Conservation (phyloP, 2,113 vertebrate species). For the Eurystomus gularis region DNA sequence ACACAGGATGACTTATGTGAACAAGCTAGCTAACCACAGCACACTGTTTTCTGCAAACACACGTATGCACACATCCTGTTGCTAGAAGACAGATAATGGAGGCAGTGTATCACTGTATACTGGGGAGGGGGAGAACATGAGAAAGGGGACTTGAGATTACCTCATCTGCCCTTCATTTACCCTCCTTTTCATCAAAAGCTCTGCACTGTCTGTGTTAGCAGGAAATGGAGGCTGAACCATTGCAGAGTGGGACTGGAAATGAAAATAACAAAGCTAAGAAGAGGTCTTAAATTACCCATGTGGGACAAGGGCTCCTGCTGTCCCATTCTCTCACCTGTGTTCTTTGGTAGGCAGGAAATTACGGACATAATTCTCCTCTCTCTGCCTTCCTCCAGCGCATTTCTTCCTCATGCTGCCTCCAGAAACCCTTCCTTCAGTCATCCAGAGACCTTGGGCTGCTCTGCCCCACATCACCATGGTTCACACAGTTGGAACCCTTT, state of each 20-base stretch:
- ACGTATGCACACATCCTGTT: neutral
- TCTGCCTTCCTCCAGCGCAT: neutral
- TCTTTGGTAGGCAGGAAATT: neutral
- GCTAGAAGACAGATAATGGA: neutral
- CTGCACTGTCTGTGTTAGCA: neutral
- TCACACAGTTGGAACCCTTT: neutral
- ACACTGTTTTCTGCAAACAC: neutral
- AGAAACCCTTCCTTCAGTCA: neutral
- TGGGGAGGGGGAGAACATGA: neutral
- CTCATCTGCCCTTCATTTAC: neutral
- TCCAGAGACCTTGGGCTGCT: neutral
- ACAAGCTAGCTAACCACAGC: neutral
- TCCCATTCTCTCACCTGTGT: accelerated
- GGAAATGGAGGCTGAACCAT: neutral
- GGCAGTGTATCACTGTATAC: neutral
- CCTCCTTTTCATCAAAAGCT: neutral
- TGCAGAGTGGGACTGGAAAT: neutral
- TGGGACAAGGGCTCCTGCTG: accelerated
- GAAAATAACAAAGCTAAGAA: neutral
- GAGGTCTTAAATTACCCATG: neutral
- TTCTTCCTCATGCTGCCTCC: neutral
- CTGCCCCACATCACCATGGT: neutral
- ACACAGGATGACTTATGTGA: neutral
- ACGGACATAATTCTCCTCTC: neutral
- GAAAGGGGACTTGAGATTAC: neutral